These are phyloP conservation scores for Mythimna lalbum DNA, from an alignment of 2,888 invertebrate species.

Conservation along the genomic window DNA sequence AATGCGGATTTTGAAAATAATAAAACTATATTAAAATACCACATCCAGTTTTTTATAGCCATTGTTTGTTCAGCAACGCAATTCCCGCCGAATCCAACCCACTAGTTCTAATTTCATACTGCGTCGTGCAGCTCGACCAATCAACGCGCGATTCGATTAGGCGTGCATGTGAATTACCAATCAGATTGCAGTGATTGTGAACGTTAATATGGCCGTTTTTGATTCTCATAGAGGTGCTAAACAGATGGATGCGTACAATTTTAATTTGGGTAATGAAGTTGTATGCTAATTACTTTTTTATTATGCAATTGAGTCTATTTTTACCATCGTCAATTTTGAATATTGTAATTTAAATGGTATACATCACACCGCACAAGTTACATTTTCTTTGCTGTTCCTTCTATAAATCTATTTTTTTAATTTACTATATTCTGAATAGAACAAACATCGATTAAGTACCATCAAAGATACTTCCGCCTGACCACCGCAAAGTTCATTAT, in stretches of 20 bases:
- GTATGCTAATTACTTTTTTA: background rate
- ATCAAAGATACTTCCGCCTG: no score
- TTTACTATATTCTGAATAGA: no score
- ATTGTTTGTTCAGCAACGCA: slow-evolving; percentile 43
- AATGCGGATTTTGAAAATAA: no score
- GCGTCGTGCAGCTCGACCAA: slow-evolving; percentile 74
- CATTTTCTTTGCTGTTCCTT: no score
- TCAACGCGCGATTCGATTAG: slow-evolving; percentile 71
- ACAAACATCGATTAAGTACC: no score
- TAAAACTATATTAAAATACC: slow-evolving; percentile 10
- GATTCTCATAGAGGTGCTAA: slow-evolving; percentile 48
- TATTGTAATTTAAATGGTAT: no score
- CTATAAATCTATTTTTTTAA: no score
- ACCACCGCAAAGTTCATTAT: no score
- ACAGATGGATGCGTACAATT: slow-evolving; percentile 6
- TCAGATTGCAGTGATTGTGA: slow-evolving; percentile 71
- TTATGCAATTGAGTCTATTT: background rate
- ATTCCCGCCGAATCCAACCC: slow-evolving; percentile 62
- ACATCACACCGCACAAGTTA: no score
- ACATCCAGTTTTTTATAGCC: slow-evolving; percentile 34
- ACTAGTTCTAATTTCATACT: slow-evolving; percentile 82
- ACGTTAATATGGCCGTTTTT: slow-evolving; percentile 75
- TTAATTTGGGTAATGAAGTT: background rate
- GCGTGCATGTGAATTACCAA: slow-evolving; percentile 74
- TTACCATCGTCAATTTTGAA: no score